Conservation (phyloP, 2,888 invertebrate species). For the Corythucha ciliata region DNA sequence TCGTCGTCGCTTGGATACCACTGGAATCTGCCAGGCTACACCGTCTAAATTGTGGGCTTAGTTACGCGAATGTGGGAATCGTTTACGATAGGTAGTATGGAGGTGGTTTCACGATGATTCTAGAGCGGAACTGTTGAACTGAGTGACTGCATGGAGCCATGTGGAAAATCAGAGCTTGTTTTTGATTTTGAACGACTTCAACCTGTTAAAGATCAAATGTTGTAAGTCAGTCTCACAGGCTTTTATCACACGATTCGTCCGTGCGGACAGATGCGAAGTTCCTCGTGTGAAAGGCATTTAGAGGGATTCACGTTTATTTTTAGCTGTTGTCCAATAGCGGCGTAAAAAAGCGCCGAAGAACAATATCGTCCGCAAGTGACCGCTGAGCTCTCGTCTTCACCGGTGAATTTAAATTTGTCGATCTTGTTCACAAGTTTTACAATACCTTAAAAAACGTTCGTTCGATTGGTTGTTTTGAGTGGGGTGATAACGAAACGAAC, state of each 20-base stretch:
- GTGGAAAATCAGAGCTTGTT: slow-evolving; percentile 2
- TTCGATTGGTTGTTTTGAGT: no score
- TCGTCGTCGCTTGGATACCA: slow-evolving; percentile 26
- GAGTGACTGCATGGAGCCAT: slow-evolving; percentile 25
- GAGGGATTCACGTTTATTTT: slow-evolving; percentile 14
- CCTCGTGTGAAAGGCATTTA: background rate
- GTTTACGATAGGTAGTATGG: slow-evolving; percentile 19
- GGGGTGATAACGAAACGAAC: no score
- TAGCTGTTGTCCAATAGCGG: slow-evolving; percentile 19
- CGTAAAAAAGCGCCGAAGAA: slow-evolving; percentile 18
- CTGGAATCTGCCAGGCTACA: slow-evolving; percentile 13
- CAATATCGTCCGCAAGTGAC: slow-evolving; percentile 18
- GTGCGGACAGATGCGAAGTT: background rate
- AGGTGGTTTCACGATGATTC: slow-evolving; percentile 17
- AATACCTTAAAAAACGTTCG: slow-evolving; percentile 15
- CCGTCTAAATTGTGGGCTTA: background rate
- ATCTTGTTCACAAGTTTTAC: slow-evolving; percentile 21
- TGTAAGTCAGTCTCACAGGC: background rate
- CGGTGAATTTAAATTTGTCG: slow-evolving; percentile 16
- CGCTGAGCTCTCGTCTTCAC: slow-evolving; percentile 14
- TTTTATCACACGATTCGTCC: background rate
- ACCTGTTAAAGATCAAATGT: background rate
- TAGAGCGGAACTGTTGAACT: slow-evolving; percentile 18
- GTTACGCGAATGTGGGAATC: background rate
- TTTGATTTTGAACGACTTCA: slow-evolving; percentile 14